A percentile compares a stretch with the other conserved stretches of the same genome.
Evolutionary conservation across 2,113 vertebrate genomes (phyloP).

Genomic region (Pseudopipra pipra): DNA sequence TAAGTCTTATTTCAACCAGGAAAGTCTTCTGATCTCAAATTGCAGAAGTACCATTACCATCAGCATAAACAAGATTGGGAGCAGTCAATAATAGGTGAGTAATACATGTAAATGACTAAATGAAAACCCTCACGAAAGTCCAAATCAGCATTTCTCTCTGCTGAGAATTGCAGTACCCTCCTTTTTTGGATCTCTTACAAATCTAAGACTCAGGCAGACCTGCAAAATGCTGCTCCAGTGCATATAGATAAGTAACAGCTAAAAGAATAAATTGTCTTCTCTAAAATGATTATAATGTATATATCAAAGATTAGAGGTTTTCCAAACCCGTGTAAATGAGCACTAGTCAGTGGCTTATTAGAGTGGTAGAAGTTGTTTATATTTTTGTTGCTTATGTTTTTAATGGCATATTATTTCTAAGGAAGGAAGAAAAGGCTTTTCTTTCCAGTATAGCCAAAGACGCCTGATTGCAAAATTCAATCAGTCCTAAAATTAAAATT

Average conservation of each 20-base stretch:
- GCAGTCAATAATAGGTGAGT: neutral
- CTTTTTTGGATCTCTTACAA: neutral
- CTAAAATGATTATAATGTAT: neutral
- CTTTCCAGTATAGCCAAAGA: neutral
- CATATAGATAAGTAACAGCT: neutral
- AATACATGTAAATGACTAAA: neutral
- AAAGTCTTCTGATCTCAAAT: neutral
- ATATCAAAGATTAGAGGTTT: neutral
- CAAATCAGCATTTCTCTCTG: neutral
- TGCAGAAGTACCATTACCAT: neutral
- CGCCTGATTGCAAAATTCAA: conserved; percentile 20
- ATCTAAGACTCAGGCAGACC: neutral
- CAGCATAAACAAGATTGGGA: neutral
- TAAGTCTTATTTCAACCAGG: neutral
- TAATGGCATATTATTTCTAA: neutral
- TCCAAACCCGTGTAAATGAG: conserved; percentile 14
- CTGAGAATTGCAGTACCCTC: neutral
- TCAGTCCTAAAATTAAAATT: conserved; percentile 59
- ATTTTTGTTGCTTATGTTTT: conserved; percentile 37
- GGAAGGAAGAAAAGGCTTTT: neutral
- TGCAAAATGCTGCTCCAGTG: neutral
- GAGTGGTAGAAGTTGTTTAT: conserved; percentile 24
- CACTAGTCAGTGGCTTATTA: conserved; percentile 6
- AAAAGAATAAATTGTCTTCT: neutral
- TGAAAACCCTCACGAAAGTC: neutral